These are phyloP conservation scores for Metellina segmentata DNA, from an alignment of 2,888 invertebrate genomes.

Conservation along the genomic window DNA sequence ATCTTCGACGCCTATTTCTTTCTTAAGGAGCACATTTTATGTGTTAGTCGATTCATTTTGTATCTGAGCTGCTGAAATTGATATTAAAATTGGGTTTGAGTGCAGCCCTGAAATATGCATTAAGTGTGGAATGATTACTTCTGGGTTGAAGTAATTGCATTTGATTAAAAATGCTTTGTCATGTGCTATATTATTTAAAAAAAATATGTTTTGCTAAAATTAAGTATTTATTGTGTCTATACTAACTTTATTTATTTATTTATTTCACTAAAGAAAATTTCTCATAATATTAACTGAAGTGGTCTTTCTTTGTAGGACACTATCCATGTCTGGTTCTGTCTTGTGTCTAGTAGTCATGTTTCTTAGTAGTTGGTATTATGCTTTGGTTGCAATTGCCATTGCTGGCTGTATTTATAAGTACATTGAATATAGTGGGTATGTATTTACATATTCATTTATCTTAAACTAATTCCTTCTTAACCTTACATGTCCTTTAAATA, in stretches of 20 bases:
- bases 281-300: not conserved
- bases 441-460: slow-evolving; percentile 57
- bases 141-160: no score
- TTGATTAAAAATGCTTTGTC: no score
- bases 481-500: no score
- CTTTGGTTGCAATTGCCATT: slow-evolving; percentile 95
- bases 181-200: not conserved
- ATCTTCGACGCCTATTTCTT: no score
- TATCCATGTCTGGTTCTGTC: slow-evolving; percentile 91
- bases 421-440: slow-evolving; percentile 96
- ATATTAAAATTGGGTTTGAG: no score
- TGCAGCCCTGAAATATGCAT: no score
- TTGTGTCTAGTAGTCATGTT: slow-evolving; percentile 98
- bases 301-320: slow-evolving; percentile 83
- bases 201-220: not conserved
- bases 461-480: no score
- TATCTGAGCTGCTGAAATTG: no score
- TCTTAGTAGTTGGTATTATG: slow-evolving; percentile 98
- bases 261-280: not conserved
- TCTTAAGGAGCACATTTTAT: no score
- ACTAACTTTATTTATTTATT: not conserved
- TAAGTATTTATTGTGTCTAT: not conserved
- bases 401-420: slow-evolving; percentile 97
- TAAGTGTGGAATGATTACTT: no score
- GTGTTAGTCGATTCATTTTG: no score